Percentiles rank a stretch among this genome's conserved stretches.
Conservation (phyloP, 2,888 invertebrate genomes). For the Lobophora halterata region DNA sequence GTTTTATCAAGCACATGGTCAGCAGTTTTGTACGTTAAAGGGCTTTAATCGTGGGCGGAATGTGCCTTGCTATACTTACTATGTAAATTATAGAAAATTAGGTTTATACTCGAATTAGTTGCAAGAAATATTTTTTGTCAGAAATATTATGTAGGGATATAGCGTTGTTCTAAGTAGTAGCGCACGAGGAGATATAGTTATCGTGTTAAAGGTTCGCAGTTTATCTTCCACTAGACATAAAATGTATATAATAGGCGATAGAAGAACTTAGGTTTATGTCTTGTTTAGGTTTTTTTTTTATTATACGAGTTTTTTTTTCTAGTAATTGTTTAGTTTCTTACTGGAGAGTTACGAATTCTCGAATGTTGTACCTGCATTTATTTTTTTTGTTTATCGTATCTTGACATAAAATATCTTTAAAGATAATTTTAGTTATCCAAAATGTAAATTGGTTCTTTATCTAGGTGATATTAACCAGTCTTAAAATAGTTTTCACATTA, state of each 20-base stretch:
- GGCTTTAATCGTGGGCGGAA: constrained; percentile 80
- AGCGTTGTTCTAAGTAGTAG: constrained; percentile 70
- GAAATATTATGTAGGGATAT: constrained; percentile 70
- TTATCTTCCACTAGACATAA: constrained; percentile 78
- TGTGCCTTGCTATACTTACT: constrained; percentile 77
- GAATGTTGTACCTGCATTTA: constrained; percentile 82
- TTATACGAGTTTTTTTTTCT: constrained; percentile 61
- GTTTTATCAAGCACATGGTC: constrained; percentile 74
- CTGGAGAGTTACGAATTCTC: constrained; percentile 78
- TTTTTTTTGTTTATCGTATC: constrained; percentile 73
- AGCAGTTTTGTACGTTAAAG: constrained; percentile 61
- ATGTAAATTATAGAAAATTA: constrained; percentile 71
- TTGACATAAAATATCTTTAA: constrained; percentile 74
- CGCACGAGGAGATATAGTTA: constrained; percentile 67
- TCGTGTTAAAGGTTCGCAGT: constrained; percentile 80
- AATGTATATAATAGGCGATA: constrained; percentile 71
- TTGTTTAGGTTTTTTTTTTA: constrained; percentile 57
- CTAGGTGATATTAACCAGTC: constrained; percentile 56
- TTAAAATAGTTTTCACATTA: constrained; percentile 67
- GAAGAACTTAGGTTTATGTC: constrained; percentile 66
- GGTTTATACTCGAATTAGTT: constrained; percentile 80
- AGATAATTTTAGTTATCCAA: constrained; percentile 68
- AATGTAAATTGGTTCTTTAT: constrained; percentile 65
- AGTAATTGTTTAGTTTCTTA: constrained; percentile 76
- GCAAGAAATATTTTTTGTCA: constrained; percentile 78